Percentiles rank a stretch among this genome's conserved stretches.
Conservation (phyloP, 37 sponge, comb jelly and placozoan species). For the Amphimedon queenslandica region DNA sequence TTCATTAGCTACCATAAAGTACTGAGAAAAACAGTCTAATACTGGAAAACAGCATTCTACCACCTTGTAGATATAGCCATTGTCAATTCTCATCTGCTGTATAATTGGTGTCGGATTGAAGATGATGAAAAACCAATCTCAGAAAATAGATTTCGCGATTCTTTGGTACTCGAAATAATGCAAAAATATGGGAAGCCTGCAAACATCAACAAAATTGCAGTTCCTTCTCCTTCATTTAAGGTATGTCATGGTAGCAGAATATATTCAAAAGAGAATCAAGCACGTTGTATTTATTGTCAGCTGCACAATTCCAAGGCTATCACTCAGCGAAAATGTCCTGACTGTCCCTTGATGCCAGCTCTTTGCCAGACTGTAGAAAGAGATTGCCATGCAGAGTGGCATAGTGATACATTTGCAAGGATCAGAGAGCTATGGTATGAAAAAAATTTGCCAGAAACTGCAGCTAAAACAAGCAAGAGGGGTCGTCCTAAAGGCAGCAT, state of each 20-base stretch:
- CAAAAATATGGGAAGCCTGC: background rate
- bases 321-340: slow-evolving; percentile 9
- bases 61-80: slow-evolving; percentile 40
- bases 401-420: background rate
- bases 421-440: slow-evolving; percentile 1
- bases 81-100: slow-evolving; percentile 21
- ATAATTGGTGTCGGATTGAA: slow-evolving; percentile 2
- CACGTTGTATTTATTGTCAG: background rate
- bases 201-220: too few relatives aligned
- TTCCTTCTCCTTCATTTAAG: background rate
- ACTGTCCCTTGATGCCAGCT: slow-evolving; percentile 8
- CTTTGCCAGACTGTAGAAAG: slow-evolving; percentile 2
- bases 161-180: slow-evolving; percentile 19
- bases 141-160: slow-evolving; percentile 22
- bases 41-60: slow-evolving; percentile 45
- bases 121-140: slow-evolving; percentile 3
- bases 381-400: slow-evolving; percentile 11
- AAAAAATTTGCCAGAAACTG: background rate
- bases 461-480: background rate
- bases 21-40: slow-evolving; percentile 8
- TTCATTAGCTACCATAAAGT: slow-evolving; percentile 14
- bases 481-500: background rate
- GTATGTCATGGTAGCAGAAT: background rate
- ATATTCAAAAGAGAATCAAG: background rate
- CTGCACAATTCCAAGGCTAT: background rate